Conservation (phyloP, 2,113 vertebrate genomes). For the Paramisgurnus dabryanus region DNA sequence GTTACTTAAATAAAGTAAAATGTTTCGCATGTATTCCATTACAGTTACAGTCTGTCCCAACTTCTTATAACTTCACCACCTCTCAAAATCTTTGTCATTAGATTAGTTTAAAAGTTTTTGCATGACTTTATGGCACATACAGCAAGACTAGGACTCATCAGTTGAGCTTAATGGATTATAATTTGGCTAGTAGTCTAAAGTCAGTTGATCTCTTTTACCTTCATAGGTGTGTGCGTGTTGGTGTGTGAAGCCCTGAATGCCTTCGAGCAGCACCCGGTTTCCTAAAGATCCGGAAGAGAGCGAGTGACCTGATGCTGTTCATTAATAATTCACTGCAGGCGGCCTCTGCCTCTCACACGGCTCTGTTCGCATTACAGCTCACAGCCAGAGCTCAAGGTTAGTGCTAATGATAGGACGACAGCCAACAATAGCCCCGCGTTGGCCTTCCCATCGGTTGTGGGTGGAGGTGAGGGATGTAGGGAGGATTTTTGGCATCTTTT, state of each 20-base stretch:
- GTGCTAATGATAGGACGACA: slow-evolving; percentile 71
- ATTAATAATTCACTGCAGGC: slow-evolving; percentile 80
- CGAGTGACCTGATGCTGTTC: slow-evolving; percentile 64
- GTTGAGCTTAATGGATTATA: slow-evolving; percentile 9
- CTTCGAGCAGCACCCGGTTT: slow-evolving; percentile 55
- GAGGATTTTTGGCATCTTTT: slow-evolving; percentile 1
- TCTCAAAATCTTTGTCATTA: no score
- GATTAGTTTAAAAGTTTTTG: no score
- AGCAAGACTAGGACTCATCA: background rate
- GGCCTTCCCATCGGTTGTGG: slow-evolving; percentile 70
- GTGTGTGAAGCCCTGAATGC: slow-evolving; percentile 56
- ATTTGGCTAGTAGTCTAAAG: slow-evolving; percentile 17
- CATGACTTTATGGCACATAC: no score
- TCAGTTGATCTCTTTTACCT: slow-evolving; percentile 27
- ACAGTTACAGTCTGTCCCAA: no score
- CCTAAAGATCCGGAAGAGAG: slow-evolving; percentile 64
- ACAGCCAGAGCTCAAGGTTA: slow-evolving; percentile 79
- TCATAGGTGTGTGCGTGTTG: slow-evolving; percentile 22
- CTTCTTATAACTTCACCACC: no score
- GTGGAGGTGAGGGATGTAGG: slow-evolving; percentile 19
- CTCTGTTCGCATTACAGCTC: slow-evolving; percentile 73
- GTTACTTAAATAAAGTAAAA: no score
- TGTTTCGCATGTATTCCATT: no score
- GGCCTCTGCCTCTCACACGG: slow-evolving; percentile 65
- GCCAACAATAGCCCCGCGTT: slow-evolving; percentile 73